Evolutionary conservation across 2,113 vertebrate genomes (phyloP), one percentile per base, ranked within the genome.

Genomic region (Colistium nudipinnis): DNA sequence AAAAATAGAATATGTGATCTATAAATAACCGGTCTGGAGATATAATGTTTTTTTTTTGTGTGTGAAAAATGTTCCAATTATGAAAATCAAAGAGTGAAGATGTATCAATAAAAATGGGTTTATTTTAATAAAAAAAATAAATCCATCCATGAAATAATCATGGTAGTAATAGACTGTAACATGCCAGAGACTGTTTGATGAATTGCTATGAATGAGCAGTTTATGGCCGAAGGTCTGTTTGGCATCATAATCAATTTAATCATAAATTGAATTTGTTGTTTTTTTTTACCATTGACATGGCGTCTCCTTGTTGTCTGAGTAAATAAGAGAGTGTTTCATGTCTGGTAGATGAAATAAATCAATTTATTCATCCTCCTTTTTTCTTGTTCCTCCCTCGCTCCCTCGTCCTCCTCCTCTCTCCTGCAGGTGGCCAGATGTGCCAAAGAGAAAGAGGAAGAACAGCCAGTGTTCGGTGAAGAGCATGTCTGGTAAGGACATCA

Each of bases 381-480:
- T 10, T 20, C 41, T 19, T 20, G 17, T 44, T 3, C 25, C 49
- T n/a, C 20, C 9, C 14, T 30, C 6, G 10, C 5, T 45, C n/a
- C 11, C 7, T 45, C 19, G 6, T n/a, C 10, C 17, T 13, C n/a
- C 17, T 2, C 4, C 27, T 4, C 11, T 3, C 1, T 30, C 64
- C 19, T 27, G 2, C 72, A 95, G 95, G 92, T 95, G 95, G 92
- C 94, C 93, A 85, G 94, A 97, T 95, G 95, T 95, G 80, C 86
- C 87, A 62, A 97, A 96, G 91, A 94, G 94, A 86, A 97, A 95
- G 92, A 94, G 95, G 89, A 97, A 96, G 93, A 96, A 94, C 92
- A 95, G 96, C 91, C 95, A 95, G 92, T 96, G 95, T 94, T 94
- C 95, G 81, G 88, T 94, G 92, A 97, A 97, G 94, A 95, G 93